Evolutionary conservation across 2,888 invertebrate genomes (phyloP).

Genomic region (Coecobrya sp.): DNA sequence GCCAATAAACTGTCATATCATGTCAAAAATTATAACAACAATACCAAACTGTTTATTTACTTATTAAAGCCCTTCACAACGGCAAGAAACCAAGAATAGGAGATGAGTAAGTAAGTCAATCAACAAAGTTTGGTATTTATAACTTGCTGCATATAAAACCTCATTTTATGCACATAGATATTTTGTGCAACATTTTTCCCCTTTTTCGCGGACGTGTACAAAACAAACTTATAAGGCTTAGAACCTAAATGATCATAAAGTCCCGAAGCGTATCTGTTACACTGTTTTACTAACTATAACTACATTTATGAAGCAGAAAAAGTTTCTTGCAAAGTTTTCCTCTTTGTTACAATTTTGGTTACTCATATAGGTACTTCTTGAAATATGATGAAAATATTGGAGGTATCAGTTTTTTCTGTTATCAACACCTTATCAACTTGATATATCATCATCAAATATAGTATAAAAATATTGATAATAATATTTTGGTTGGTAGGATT

Average conservation of each 20-base stretch:
- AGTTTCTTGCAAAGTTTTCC: constrained; percentile 10
- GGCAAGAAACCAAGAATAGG: constrained; percentile 35
- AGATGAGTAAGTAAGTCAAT: constrained; percentile 66
- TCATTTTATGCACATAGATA: neutral
- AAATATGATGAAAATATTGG: neutral
- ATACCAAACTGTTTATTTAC: constrained; percentile 80
- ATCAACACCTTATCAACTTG: constrained; percentile 30
- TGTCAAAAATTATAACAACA: constrained; percentile 81
- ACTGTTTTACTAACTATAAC: neutral
- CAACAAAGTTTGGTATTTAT: constrained; percentile 25
- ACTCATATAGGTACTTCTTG: neutral
- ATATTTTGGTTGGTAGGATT: constrained; percentile 50
- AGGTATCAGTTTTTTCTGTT: constrained; percentile 7
- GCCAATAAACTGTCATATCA: constrained; percentile 81
- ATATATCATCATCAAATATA: neutral
- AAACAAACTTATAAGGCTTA: too few species aligned
- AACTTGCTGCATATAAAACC: constrained; percentile 6
- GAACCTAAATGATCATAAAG: too few species aligned
- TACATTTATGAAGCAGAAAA: neutral
- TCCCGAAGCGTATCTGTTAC: too few species aligned
- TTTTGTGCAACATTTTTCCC: neutral
- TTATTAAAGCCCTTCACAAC: constrained; percentile 74
- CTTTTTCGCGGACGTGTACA: too few species aligned
- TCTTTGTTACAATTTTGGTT: neutral
- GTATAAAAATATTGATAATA: constrained; percentile 42